A percentile compares a stretch with the other conserved stretches of the same genome.
phyloP scores from a whole-genome alignment of 2,797 vertebrate genomes.

The Phrynocephalus vlangalii region DNA sequence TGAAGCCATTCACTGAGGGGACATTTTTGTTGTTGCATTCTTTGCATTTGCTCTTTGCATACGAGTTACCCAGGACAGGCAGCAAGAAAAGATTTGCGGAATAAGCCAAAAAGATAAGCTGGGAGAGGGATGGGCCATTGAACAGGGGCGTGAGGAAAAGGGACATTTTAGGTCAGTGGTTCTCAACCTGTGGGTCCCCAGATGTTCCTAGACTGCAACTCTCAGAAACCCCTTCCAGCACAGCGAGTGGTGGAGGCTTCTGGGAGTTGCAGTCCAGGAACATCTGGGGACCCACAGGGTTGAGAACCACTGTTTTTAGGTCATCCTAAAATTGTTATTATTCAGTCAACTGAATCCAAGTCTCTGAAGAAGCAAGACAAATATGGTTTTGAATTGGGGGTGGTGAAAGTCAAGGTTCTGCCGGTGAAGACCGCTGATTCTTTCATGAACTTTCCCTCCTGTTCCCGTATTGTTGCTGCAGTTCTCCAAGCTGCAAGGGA shows the following conservation, averaged over 20 bases:
- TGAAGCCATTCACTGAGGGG: not conserved
- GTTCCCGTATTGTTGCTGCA: conserved; percentile 60
- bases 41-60: not conserved
- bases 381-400: not conserved
- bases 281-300: too few species aligned
- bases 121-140: not conserved
- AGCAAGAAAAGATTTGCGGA: not conserved
- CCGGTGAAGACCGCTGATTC: not conserved
- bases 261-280: too few species aligned
- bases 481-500: conserved; percentile 87
- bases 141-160: not conserved
- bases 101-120: not conserved
- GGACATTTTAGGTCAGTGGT: too few species aligned
- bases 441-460: conserved; percentile 5
- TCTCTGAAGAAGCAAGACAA: not conserved
- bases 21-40: not conserved
- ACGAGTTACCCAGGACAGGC: not conserved
- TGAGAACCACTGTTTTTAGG: too few species aligned
- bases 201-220: too few species aligned
- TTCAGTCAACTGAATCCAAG: not conserved
- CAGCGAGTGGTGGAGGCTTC: too few species aligned
- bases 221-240: too few species aligned
- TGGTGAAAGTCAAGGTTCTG: not conserved
- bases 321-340: not conserved
- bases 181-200: too few species aligned